These are phyloP conservation scores for Pimephales promelas DNA, from an alignment of 2,113 vertebrate species.

Conservation along the genomic window DNA sequence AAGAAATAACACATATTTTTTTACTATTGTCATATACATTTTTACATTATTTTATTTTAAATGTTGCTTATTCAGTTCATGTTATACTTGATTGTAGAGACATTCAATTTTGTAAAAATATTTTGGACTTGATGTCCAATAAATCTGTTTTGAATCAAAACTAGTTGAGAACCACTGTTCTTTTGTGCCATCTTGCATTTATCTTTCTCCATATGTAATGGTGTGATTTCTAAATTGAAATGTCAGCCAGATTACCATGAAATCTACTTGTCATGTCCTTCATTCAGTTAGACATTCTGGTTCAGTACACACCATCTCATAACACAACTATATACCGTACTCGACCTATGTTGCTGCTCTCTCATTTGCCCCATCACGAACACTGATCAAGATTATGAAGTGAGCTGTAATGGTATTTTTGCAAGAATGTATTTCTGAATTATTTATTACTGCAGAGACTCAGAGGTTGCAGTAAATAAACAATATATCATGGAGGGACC, in stretches of 20 bases:
- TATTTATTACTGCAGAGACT: slow-evolving; percentile 50
- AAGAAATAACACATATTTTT: background rate
- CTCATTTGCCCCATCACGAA: slow-evolving; percentile 30
- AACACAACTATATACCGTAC: background rate
- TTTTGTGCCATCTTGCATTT: background rate
- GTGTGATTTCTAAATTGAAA: background rate
- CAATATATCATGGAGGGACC: slow-evolving; percentile 38
- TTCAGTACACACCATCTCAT: slow-evolving; percentile 21
- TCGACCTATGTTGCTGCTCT: background rate
- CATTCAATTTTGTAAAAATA: background rate
- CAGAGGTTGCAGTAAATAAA: slow-evolving; percentile 43
- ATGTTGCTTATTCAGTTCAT: background rate
- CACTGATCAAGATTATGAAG: slow-evolving; percentile 38
- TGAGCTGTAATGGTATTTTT: slow-evolving; percentile 44
- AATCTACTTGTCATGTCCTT: background rate
- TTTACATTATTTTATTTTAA: background rate
- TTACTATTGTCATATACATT: background rate
- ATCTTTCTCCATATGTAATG: background rate
- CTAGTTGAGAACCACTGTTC: slow-evolving; percentile 1
- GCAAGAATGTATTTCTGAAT: slow-evolving; percentile 44
- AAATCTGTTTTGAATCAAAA: background rate
- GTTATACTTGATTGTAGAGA: background rate
- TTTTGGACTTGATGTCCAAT: background rate
- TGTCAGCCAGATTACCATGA: background rate
- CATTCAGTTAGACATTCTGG: background rate